These are phyloP conservation scores for Eulemur rubriventer DNA, from an alignment of 2,797 vertebrate genomes.

Conservation along the genomic window DNA sequence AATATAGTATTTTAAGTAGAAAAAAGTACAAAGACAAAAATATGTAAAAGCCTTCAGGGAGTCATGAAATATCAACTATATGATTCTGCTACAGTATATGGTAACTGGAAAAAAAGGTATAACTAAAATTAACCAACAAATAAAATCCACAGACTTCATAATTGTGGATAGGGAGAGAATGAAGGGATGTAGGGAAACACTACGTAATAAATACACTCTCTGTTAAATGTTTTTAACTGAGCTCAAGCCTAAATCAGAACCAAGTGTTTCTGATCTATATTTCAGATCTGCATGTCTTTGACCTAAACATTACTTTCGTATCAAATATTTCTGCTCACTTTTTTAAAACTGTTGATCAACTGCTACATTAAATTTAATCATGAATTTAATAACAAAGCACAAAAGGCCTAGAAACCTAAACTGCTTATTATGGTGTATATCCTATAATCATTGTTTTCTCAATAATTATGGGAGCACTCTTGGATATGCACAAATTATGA, in stretches of 20 bases:
- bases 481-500: background rate
- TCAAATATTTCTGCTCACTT: background rate
- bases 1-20: background rate
- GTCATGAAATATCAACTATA: background rate
- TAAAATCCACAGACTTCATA: background rate
- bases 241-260: background rate
- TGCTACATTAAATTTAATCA: background rate
- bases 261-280: fast-evolving
- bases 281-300: background rate
- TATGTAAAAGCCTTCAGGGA: background rate
- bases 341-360: background rate
- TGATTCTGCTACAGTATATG: background rate
- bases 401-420: background rate
- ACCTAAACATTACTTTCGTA: background rate
- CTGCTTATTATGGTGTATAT: background rate
- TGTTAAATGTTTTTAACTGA: fast-evolving
- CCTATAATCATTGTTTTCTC: background rate
- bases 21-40: background rate
- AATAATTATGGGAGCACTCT: background rate
- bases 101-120: background rate
- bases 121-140: background rate
- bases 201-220: fast-evolving
- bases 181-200: fast-evolving
- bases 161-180: fast-evolving
- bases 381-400: background rate